These are phyloP conservation scores for Orchesella cincta DNA, from an alignment of 1,140 invertebrate genomes.

Conservation along the genomic window DNA sequence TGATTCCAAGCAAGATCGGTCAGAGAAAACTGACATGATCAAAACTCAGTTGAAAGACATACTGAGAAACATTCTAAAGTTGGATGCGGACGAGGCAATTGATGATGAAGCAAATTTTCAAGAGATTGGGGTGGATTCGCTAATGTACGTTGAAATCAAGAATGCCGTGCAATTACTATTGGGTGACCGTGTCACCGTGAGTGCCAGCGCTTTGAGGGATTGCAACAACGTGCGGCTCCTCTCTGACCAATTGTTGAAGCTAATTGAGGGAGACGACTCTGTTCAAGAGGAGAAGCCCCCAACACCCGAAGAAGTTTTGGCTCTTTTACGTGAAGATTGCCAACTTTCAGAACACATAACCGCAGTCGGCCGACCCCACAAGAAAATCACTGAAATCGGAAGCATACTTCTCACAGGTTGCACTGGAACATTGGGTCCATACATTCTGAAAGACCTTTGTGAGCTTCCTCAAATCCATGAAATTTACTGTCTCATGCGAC, in stretches of 20 bases:
- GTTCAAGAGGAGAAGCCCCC: not conserved
- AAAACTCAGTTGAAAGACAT: conserved; percentile 12
- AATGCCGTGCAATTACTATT: not conserved
- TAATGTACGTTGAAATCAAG: conserved; percentile 10
- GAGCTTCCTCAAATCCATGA: not conserved
- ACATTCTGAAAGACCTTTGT: not conserved
- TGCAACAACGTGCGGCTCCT: not conserved
- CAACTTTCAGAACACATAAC: not conserved
- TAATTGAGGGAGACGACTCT: not conserved
- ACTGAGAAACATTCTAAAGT: conserved; percentile 6
- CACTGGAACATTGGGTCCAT: conserved; percentile 18
- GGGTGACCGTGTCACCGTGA: not conserved
- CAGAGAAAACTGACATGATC: not conserved
- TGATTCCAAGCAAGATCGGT: not conserved
- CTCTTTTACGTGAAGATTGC: not conserved
- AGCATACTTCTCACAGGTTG: not conserved
- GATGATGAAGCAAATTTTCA: not conserved
- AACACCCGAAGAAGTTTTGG: not conserved
- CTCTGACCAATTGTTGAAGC: not conserved
- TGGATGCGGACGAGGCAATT: not conserved
- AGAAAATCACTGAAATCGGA: not conserved
- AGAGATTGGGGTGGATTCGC: not conserved
- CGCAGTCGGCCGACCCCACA: not conserved
- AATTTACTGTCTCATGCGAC: conserved; percentile 17
- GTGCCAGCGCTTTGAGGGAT: not conserved